These are phyloP conservation scores for Torymus aiolomorphi DNA, from an alignment of 2,888 invertebrate genomes.

Conservation along the genomic window DNA sequence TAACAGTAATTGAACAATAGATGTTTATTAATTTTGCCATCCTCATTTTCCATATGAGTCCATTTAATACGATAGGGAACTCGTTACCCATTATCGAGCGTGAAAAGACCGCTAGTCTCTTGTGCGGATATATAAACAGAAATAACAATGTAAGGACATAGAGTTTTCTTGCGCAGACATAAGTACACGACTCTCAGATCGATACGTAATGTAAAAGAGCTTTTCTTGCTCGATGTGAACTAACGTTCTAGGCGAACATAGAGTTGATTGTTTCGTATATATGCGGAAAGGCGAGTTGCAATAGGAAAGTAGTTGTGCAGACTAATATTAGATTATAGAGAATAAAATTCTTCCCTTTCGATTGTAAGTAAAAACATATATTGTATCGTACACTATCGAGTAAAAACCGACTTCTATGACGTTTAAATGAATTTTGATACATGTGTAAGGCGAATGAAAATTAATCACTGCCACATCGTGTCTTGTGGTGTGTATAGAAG, in stretches of 20 bases:
- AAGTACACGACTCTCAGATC: constrained; percentile 5
- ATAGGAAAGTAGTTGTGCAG: constrained; percentile 1
- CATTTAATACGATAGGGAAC: neutral
- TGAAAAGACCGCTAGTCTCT: no score
- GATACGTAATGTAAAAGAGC: constrained; percentile 27
- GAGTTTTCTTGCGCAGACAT: neutral
- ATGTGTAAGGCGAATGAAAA: constrained; percentile 43
- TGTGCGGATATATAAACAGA: no score
- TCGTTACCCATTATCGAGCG: no score
- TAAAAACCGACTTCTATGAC: constrained; percentile 10
- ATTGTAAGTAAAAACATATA: constrained; percentile 14
- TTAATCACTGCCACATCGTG: constrained; percentile 46
- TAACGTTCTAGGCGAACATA: constrained; percentile 4
- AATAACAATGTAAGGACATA: neutral
- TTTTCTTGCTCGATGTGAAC: constrained; percentile 31
- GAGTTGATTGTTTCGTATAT: constrained; percentile 35
- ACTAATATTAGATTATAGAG: constrained; percentile 23
- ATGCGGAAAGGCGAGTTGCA: constrained; percentile 7
- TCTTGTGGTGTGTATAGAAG: constrained; percentile 30
- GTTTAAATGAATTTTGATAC: constrained; percentile 47
- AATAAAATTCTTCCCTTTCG: neutral
- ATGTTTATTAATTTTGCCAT: neutral
- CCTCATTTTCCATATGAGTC: neutral
- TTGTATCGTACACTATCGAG: constrained; percentile 33
- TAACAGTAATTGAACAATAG: no score